A percentile compares a stretch with the other conserved stretches of the same genome.
phyloP scores from a whole-genome alignment of 2,888 invertebrate species.

The Phyto melanocephala region DNA sequence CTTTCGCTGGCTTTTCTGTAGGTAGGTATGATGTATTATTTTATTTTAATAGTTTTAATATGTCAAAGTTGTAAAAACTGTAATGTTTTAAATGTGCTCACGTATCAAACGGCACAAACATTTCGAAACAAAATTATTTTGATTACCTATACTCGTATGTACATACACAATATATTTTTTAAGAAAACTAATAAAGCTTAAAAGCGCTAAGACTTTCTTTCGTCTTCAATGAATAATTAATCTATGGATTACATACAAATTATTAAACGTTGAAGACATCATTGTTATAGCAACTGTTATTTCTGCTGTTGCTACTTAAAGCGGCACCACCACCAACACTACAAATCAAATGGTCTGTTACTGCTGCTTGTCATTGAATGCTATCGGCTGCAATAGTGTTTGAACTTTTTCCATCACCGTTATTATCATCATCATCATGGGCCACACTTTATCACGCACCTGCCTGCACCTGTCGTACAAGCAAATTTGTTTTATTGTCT shows the following conservation, averaged over 20 bases:
- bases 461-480: conserved; percentile 58
- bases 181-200: not conserved
- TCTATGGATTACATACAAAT: conserved; percentile 52
- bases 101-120: not conserved
- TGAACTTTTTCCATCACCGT: conserved; percentile 61
- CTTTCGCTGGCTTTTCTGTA: conserved; percentile 7
- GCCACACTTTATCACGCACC: conserved; percentile 59
- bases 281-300: conserved; percentile 3
- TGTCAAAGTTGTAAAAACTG: conserved; percentile 51
- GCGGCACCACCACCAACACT: conserved; percentile 19
- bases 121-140: not conserved
- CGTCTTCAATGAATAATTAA: conserved; percentile 35
- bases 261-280: conserved; percentile 20
- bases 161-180: not conserved
- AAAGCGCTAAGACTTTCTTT: conserved; percentile 37
- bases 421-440: conserved; percentile 36
- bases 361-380: not conserved
- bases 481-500: conserved; percentile 32
- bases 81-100: conserved; percentile 30
- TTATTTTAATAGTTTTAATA: conserved; percentile 24
- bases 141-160: not conserved
- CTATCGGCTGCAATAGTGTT: conserved; percentile 19
- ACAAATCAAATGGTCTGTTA: not conserved
- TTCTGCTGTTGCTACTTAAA: not conserved
- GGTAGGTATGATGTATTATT: not conserved